Evolutionary conservation across 2,888 invertebrate genomes (phyloP).

Genomic region (Hemicrepidius hirtus): DNA sequence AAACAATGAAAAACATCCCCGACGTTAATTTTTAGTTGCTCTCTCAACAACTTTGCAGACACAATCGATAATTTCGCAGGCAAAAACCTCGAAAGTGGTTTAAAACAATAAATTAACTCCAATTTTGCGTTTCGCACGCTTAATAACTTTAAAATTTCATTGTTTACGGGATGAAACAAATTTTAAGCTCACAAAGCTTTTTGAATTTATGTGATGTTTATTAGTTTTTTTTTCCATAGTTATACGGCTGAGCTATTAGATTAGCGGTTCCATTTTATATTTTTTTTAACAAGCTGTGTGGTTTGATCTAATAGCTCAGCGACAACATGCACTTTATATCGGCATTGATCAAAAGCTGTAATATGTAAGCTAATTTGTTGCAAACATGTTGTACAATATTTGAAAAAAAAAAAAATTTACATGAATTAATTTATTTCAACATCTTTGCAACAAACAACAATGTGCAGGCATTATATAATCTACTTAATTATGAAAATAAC

Average conservation of each 20-base stretch:
- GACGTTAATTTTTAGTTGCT: neutral
- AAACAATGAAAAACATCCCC: constrained; percentile 57
- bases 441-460: constrained; percentile 56
- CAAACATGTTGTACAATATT: constrained; percentile 39
- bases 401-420: neutral
- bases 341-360: constrained; percentile 58
- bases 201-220: constrained; percentile 41
- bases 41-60: constrained; percentile 2
- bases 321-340: constrained; percentile 56
- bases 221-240: constrained; percentile 37
- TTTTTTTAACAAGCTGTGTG: constrained; percentile 4
- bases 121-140: constrained; percentile 15
- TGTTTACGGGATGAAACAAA: constrained; percentile 44
- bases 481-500: constrained; percentile 54
- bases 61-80: constrained; percentile 19
- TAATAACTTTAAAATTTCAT: constrained; percentile 40
- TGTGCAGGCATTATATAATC: constrained; percentile 61
- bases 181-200: constrained; percentile 50
- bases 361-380: constrained; percentile 53
- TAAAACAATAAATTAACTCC: constrained; percentile 28
- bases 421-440: constrained; percentile 18
- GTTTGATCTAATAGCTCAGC: constrained; percentile 45
- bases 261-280: constrained; percentile 18
- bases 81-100: constrained; percentile 15
- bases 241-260: constrained; percentile 44